Percentiles rank a stretch among this genome's conserved stretches.
These are phyloP conservation scores for Rattus rattus DNA, from an alignment of 2,113 vertebrate species.

Conservation along the genomic window DNA sequence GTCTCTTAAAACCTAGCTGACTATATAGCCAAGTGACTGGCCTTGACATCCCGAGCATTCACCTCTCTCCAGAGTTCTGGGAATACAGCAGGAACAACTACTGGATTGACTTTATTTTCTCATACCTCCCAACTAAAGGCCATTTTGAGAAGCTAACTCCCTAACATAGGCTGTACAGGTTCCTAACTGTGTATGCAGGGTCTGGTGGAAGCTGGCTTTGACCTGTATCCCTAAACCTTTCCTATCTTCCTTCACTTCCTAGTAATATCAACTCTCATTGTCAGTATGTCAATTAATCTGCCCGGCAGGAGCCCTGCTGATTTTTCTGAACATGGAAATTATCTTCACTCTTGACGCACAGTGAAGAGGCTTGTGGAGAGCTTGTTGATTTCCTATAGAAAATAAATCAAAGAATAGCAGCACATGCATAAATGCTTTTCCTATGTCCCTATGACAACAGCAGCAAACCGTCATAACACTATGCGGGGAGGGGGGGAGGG, in stretches of 20 bases:
- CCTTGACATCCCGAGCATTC: neutral
- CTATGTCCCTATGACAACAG: neutral
- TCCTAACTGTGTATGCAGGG: neutral
- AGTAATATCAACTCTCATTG: neutral
- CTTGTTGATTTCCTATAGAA: slow-evolving; percentile 58
- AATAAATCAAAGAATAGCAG: slow-evolving; percentile 51
- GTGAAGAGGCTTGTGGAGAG: slow-evolving; percentile 52
- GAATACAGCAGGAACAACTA: neutral
- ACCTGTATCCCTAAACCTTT: neutral
- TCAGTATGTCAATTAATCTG: slow-evolving; percentile 1
- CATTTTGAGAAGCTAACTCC: neutral
- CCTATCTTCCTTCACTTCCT: neutral
- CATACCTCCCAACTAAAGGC: neutral
- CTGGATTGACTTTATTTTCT: neutral
- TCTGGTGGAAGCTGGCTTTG: neutral
- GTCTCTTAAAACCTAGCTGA: neutral
- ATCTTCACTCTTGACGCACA: slow-evolving; percentile 40
- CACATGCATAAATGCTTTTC: slow-evolving; percentile 1
- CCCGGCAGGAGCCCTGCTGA: neutral
- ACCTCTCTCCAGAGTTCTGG: neutral
- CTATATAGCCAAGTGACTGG: too few species aligned
- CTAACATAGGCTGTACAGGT: neutral
- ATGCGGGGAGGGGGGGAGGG: too few species aligned
- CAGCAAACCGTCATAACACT: neutral
- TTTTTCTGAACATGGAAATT: slow-evolving; percentile 19